These are phyloP conservation scores for Apodemia zela DNA, from an alignment of 2,888 invertebrate species.

Conservation along the genomic window DNA sequence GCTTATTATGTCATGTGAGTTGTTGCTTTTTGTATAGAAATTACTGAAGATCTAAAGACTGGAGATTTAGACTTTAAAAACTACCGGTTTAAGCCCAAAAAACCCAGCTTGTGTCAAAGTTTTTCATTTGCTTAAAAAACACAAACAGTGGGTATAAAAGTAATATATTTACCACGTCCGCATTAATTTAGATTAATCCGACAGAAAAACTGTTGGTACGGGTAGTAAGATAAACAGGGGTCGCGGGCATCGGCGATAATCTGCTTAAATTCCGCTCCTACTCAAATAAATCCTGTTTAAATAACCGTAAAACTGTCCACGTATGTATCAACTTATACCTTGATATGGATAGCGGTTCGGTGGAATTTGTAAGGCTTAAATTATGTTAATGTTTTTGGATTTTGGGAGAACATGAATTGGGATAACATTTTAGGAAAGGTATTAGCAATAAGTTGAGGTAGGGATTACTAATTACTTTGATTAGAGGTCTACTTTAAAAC, in stretches of 20 bases:
- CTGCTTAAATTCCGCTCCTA: constrained; percentile 55
- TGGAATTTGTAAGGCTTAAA: constrained; percentile 9
- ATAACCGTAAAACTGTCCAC: constrained; percentile 61
- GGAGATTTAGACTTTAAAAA: too few species aligned
- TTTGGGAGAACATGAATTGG: background rate
- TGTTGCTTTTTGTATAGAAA: too few species aligned
- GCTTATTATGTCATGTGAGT: too few species aligned
- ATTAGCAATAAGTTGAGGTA: background rate
- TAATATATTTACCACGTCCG: constrained; percentile 1
- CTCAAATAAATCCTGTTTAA: constrained; percentile 64
- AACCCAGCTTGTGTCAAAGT: too few species aligned
- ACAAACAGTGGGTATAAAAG: background rate
- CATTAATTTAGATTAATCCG: constrained; percentile 14
- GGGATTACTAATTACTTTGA: background rate
- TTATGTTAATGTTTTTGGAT: constrained; percentile 2
- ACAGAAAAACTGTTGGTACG: constrained; percentile 10
- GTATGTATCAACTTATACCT: constrained; percentile 28
- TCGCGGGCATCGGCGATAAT: constrained; percentile 45
- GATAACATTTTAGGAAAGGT: background rate
- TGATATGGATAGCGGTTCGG: constrained; percentile 8
- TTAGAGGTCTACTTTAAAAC: background rate
- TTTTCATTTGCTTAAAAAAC: background rate
- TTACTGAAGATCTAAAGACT: too few species aligned
- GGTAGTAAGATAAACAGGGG: constrained; percentile 27
- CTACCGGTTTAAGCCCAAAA: too few species aligned